Base-by-base conservation (phyloP, 2,113 vertebrate species). In the Raphicerus campestris region DNA sequence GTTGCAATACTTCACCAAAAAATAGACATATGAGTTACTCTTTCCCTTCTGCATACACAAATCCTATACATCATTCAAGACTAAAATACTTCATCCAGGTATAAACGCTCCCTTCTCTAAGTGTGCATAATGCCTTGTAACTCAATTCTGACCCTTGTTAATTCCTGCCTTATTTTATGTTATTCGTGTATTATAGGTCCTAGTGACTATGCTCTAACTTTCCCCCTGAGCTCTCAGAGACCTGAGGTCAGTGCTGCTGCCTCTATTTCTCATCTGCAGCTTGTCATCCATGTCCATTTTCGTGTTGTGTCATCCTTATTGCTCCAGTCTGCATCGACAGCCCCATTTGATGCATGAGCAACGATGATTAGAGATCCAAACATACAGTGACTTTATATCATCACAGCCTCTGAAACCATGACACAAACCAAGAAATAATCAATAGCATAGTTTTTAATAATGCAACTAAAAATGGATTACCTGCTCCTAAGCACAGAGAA, bases 401-500 rank as follows among this genome's bases (percentile, higher is more conserved):
- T 5, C 84, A 70, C 39, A 70, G 35, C 80, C 58, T 90, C 20
- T 30, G 78, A 97, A 88, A 49, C 22, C 45, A 84, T 70, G 47
- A 75, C 9, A 80, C 47, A 86, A 89, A 63, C 85, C 47, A 63
- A 92, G 35, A 42, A 63, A 89, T 92, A 95, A 94, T 80, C 87
- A 92, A 96, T 24, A 22, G 11, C 47, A 24, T 35, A 2, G 1
- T 83, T 96, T 95, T 95, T 85, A 91, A 83, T 70, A 85, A 39
- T 22, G 10, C 26, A 49, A 51, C 84, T 95, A 81, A 97, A 97
- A 94, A 73, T 93, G 60, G 66, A 60, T 92, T 86, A 63, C 78
- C 75, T 91, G 75, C 47, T 81, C 51, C 35, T 26, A 35, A 42
- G 39, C 77, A 81, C 0, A 83, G 87, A 85, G 73, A 91, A 89